Base-by-base conservation (phyloP, 2,888 invertebrate species). In the Suillia variegata region DNA sequence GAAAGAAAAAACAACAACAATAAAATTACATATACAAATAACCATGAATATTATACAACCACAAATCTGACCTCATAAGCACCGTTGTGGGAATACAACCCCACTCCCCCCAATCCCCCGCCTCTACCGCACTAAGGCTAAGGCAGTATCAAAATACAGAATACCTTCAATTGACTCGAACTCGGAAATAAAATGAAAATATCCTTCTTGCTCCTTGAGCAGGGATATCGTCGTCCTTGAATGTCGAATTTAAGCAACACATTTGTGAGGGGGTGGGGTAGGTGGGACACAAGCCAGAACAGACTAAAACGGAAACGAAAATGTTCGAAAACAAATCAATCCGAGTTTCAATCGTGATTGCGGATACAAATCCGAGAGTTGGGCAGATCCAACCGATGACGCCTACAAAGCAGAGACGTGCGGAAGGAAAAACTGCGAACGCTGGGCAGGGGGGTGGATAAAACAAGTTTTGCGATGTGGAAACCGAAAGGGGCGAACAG, bases 41-140 rank as follows among this genome's bases (percentile, higher is more conserved):
- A n/a, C 48, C 20, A 45, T 45, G 47, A 52, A 51, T 34, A 42
- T 52, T 52, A 17, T 42, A 13, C 17, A 52, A 62, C 64, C 65
- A 56, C 64, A 66, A 64, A 66, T 62, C 59, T 60, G 59, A 62
- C 62, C 65, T 47, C 56, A 22, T 58, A 64, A 64, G 60, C 60
- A 62, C 47, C 58, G 63, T 58, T 55, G 38, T 48, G 63, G 65
- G 62, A 61, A 64, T 65, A 61, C 54, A 47, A 62, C n/a, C n/a
- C n/a, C n/a, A n/a, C n/a, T n/a, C n/a, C n/a, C n/a, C n/a, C n/a
- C n/a, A n/a, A n/a, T n/a, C n/a, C n/a, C n/a, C n/a, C n/a, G n/a
- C n/a, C n/a, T n/a, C n/a, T n/a, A n/a, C n/a, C n/a, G n/a, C n/a
- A n/a, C n/a, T n/a, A n/a, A n/a, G n/a, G n/a, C n/a, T n/a, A n/a